A percentile compares a stretch with the other conserved stretches of the same genome.
These are phyloP conservation scores for Hippocampus kuda DNA, from an alignment of 2,797 vertebrate species.

Conservation along the genomic window DNA sequence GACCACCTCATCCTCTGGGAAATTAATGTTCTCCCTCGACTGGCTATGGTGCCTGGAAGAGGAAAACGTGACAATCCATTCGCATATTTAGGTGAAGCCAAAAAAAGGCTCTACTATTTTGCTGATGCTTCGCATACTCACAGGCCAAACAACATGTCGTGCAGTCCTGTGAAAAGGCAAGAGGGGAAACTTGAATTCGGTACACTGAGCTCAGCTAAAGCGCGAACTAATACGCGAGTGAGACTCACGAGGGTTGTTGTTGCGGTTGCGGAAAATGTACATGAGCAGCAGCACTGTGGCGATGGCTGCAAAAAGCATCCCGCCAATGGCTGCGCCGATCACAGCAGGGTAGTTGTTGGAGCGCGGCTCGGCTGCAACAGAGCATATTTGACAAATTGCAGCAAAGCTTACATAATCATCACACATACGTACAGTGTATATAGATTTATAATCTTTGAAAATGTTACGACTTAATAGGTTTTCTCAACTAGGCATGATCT, in stretches of 20 bases:
- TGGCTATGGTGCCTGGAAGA: constrained; percentile 58
- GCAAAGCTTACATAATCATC: constrained; percentile 7
- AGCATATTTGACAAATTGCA: constrained; percentile 55
- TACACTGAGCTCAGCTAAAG: background rate
- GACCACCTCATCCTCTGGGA: constrained; percentile 68
- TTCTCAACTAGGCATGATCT: too few relatives aligned
- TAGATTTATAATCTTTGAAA: background rate
- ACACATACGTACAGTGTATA: background rate
- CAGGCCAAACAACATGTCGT: constrained; percentile 77
- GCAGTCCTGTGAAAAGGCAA: constrained; percentile 67
- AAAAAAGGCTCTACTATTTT: background rate
- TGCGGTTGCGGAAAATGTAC: constrained; percentile 72
- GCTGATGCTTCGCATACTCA: constrained; percentile 53
- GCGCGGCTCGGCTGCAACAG: constrained; percentile 75
- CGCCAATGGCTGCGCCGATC: constrained; percentile 74
- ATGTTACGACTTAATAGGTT: background rate
- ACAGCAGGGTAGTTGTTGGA: constrained; percentile 76
- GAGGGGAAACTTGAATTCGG: constrained; percentile 2
- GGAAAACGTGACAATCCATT: background rate
- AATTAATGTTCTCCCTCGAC: constrained; percentile 68
- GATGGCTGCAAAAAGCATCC: constrained; percentile 74
- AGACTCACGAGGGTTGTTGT: constrained; percentile 76
- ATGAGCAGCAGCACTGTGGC: constrained; percentile 68
- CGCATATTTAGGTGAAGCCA: background rate
- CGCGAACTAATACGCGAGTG: background rate